Conservation (phyloP, 2,888 invertebrate species). For the Mesoligia furuncula region DNA sequence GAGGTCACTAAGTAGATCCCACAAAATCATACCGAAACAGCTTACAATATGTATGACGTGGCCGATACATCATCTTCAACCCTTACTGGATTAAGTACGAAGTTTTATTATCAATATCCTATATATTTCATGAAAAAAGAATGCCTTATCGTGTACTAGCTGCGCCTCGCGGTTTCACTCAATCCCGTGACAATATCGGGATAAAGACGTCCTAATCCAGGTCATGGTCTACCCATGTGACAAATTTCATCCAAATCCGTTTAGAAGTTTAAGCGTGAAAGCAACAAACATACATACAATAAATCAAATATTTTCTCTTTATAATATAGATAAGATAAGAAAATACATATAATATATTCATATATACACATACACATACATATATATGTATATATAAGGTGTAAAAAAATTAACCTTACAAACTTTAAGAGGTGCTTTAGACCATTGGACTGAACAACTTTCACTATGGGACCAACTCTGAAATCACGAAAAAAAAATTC, state of each 20-base stretch:
- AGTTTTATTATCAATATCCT: constrained; percentile 20
- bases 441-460: too few species aligned
- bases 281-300: not conserved
- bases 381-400: too few species aligned
- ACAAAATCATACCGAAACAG: constrained; percentile 56
- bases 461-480: too few species aligned
- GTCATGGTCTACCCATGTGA: too few species aligned
- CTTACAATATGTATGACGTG: constrained; percentile 42
- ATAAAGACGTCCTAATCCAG: not conserved
- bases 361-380: too few species aligned
- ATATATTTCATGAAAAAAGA: not conserved
- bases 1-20: constrained; percentile 60
- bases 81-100: constrained; percentile 18
- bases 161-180: too few species aligned
- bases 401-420: too few species aligned
- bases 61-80: constrained; percentile 48
- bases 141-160: not conserved
- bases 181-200: not conserved
- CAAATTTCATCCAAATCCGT: not conserved
- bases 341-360: too few species aligned
- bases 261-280: not conserved
- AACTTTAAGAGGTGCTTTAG: too few species aligned
- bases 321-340: too few species aligned
- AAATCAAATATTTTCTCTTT: not conserved
- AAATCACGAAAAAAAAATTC: too few species aligned